These are phyloP conservation scores for Iphiclides podalirius DNA, from an alignment of 2,888 invertebrate genomes.

Conservation along the genomic window DNA sequence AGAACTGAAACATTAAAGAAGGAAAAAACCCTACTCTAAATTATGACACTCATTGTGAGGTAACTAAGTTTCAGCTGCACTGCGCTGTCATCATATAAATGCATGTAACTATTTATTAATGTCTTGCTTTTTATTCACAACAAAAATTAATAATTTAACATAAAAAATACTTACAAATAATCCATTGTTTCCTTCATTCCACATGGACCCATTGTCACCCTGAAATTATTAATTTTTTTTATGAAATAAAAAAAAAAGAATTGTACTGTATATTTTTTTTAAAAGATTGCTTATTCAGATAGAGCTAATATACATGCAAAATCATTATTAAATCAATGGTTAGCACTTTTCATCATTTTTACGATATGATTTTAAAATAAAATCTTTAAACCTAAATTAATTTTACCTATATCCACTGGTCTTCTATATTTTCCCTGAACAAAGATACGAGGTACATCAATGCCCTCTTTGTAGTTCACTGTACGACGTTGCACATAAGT, in stretches of 20 bases:
- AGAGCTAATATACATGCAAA: constrained; percentile 77
- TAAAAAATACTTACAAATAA: too few species aligned
- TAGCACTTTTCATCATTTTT: constrained; percentile 72
- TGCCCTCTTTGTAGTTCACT: constrained; percentile 93
- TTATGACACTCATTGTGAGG: constrained; percentile 45
- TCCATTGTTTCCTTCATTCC: too few species aligned
- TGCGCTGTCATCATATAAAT: constrained; percentile 65
- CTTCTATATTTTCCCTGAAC: constrained; percentile 93
- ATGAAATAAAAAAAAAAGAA: too few species aligned
- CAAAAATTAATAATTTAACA: too few species aligned
- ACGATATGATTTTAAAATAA: background rate
- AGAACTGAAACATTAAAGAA: constrained; percentile 26
- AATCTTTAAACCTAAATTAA: background rate
- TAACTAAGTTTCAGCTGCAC: constrained; percentile 73
- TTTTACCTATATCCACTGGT: constrained; percentile 34
- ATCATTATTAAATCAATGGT: constrained; percentile 70
- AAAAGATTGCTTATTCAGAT: background rate
- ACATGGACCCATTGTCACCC: too few species aligned
- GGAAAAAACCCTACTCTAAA: constrained; percentile 47
- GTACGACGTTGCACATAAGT: constrained; percentile 93
- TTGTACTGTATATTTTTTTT: background rate
- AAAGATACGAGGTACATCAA: constrained; percentile 95
- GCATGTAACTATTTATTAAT: background rate
- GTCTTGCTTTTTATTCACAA: too few species aligned
- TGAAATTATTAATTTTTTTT: too few species aligned